A percentile compares a stretch with the other conserved stretches of the same genome.
These are phyloP conservation scores for Macaria notata DNA, from an alignment of 2,888 invertebrate genomes.

Conservation along the genomic window DNA sequence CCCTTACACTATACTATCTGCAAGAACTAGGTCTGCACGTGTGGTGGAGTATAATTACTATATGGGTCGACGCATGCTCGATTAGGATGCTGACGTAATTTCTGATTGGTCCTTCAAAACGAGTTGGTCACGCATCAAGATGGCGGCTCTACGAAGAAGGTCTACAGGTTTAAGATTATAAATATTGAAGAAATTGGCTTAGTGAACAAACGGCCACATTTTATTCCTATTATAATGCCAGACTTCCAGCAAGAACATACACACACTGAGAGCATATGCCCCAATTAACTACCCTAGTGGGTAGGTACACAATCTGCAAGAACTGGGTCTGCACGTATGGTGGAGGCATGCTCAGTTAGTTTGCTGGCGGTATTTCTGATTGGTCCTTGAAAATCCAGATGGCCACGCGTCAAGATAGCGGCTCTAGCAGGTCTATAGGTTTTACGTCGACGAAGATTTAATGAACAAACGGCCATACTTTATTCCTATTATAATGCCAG, in stretches of 20 bases:
- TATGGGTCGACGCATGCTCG: neutral
- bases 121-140: too few species aligned
- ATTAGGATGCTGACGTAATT: too few species aligned
- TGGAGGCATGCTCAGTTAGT: neutral
- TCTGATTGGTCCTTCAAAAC: too few species aligned
- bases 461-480: neutral
- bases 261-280: conserved; percentile 17
- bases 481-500: conserved; percentile 7
- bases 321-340: conserved; percentile 20
- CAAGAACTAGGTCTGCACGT: conserved; percentile 17
- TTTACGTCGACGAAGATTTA: too few species aligned
- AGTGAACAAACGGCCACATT: conserved; percentile 19
- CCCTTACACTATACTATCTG: conserved; percentile 19
- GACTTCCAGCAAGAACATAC: conserved; percentile 21
- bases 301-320: conserved; percentile 23
- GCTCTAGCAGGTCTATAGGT: too few species aligned
- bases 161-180: too few species aligned
- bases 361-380: too few species aligned
- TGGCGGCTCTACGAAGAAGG: too few species aligned
- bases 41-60: conserved; percentile 1
- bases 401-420: too few species aligned
- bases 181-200: too few species aligned
- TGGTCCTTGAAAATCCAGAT: too few species aligned
- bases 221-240: conserved; percentile 12
- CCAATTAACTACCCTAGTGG: conserved; percentile 16